A percentile compares a stretch with the other conserved stretches of the same genome.
Conservation (phyloP, 2,888 invertebrate species). For the Ceriagrion tenellum region DNA sequence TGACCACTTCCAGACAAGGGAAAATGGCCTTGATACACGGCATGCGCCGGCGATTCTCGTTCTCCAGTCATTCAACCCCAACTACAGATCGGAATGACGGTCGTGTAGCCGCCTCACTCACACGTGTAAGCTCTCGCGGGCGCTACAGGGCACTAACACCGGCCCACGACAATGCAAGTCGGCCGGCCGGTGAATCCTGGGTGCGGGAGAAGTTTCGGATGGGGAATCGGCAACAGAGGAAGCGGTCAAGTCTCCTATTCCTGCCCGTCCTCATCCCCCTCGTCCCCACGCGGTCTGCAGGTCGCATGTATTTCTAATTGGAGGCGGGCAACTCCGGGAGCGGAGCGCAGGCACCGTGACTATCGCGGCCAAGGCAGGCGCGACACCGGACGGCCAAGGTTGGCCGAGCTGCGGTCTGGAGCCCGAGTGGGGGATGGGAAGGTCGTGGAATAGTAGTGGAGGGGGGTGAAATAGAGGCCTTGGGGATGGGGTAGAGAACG, state of each 20-base stretch:
- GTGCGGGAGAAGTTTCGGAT: neutral
- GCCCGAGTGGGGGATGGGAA: neutral
- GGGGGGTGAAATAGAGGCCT: neutral
- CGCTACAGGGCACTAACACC: neutral
- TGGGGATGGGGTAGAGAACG: neutral
- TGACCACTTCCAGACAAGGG: neutral
- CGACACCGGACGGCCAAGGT: slow-evolving; percentile 20
- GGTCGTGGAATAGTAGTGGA: neutral
- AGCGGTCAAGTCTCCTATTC: neutral
- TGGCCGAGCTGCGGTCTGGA: slow-evolving; percentile 1
- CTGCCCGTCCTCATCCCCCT: too few relatives aligned
- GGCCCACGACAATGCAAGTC: slow-evolving; percentile 10
- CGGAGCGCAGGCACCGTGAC: neutral
- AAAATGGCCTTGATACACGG: slow-evolving; percentile 24
- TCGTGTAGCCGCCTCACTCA: neutral
- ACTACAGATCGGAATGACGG: slow-evolving; percentile 26
- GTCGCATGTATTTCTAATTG: slow-evolving; percentile 24
- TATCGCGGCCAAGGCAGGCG: slow-evolving; percentile 36
- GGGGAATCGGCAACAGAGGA: slow-evolving; percentile 6
- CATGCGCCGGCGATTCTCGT: neutral
- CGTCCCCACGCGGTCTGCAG: neutral
- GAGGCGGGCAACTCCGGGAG: neutral
- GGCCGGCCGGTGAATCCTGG: neutral
- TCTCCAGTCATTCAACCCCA: slow-evolving; percentile 15
- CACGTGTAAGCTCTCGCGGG: neutral